Conservation (phyloP, 2,888 invertebrate species). For the Scaptodrosophila latifasciaeformis region DNA sequence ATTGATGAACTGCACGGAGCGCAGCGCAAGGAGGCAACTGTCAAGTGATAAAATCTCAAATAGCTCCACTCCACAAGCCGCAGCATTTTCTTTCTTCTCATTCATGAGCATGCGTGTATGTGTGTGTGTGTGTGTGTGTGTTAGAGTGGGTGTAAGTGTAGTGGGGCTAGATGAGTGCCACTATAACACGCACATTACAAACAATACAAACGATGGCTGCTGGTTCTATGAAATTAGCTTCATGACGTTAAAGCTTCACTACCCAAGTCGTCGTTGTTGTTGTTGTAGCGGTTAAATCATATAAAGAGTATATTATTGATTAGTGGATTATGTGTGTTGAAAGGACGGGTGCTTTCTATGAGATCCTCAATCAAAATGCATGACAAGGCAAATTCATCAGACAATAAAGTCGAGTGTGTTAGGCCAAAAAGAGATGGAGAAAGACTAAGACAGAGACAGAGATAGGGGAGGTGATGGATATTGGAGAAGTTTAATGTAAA, state of each 20-base stretch:
- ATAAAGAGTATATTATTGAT: conserved; percentile 53
- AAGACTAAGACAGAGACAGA: too few relatives aligned
- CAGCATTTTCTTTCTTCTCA: too few relatives aligned
- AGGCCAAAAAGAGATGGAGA: not conserved
- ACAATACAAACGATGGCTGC: conserved; percentile 18
- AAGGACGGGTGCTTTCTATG: conserved; percentile 5
- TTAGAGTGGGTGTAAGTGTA: conserved; percentile 8
- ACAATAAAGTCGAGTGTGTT: not conserved
- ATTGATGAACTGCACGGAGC: conserved; percentile 56
- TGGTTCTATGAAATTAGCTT: conserved; percentile 44
- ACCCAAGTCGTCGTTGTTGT: too few relatives aligned
- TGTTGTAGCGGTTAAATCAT: conserved; percentile 17
- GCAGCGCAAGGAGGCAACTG: not conserved
- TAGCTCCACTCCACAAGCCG: too few relatives aligned
- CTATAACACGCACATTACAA: conserved; percentile 53
- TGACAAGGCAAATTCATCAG: conserved; percentile 27
- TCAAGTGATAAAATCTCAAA: conserved; percentile 5
- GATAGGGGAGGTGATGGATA: not conserved
- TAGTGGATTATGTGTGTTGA: conserved; percentile 30
- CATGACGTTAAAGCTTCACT: conserved; percentile 19
- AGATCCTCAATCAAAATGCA: conserved; percentile 37
- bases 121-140: not conserved
- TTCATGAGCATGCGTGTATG: too few relatives aligned
- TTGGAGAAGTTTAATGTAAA: conserved; percentile 35
- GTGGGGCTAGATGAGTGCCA: conserved; percentile 13